Percentiles rank a stretch among this genome's conserved stretches.
Conservation (phyloP, 2,113 vertebrate genomes). For the Nothocercus julius region DNA sequence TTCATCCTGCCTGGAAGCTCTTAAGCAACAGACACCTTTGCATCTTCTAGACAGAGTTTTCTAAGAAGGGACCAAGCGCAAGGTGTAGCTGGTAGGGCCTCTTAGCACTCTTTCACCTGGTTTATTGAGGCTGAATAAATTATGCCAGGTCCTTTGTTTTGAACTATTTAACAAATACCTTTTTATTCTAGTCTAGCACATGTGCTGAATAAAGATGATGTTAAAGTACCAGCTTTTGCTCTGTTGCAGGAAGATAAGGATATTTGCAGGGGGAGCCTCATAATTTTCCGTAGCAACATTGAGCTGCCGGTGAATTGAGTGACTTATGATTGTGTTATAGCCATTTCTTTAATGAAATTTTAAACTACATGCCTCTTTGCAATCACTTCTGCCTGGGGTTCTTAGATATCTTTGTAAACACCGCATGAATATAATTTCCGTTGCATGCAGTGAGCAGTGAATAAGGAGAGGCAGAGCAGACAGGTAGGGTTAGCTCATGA, state of each 20-base stretch:
- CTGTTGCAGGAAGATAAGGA: slow-evolving; percentile 39
- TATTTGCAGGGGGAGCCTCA: slow-evolving; percentile 9
- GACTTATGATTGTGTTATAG: slow-evolving; percentile 40
- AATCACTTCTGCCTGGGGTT: slow-evolving; percentile 28
- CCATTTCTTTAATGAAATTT: slow-evolving; percentile 52
- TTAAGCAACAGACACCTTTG: not conserved
- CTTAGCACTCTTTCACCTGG: not conserved
- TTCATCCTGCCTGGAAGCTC: not conserved
- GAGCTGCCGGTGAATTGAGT: slow-evolving; percentile 1
- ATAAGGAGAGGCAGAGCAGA: not conserved
- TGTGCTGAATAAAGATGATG: not conserved
- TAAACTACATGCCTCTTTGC: slow-evolving; percentile 15
- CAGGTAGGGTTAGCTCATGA: not conserved
- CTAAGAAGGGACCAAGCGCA: not conserved
- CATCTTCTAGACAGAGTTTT: not conserved
- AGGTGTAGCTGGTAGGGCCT: not conserved
- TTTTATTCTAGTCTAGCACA: not conserved
- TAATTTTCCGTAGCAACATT: slow-evolving; percentile 46
- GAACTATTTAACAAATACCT: slow-evolving; percentile 4
- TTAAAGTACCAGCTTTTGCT: not conserved
- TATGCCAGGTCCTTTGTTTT: not conserved
- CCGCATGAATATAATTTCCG: not conserved
- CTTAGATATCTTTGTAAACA: not conserved
- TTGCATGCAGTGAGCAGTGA: not conserved
- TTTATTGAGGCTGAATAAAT: not conserved